A percentile compares a stretch with the other conserved stretches of the same genome.
Evolutionary conservation across 2,113 vertebrate species (phyloP).

Genomic region (Corythaeola cristata): DNA sequence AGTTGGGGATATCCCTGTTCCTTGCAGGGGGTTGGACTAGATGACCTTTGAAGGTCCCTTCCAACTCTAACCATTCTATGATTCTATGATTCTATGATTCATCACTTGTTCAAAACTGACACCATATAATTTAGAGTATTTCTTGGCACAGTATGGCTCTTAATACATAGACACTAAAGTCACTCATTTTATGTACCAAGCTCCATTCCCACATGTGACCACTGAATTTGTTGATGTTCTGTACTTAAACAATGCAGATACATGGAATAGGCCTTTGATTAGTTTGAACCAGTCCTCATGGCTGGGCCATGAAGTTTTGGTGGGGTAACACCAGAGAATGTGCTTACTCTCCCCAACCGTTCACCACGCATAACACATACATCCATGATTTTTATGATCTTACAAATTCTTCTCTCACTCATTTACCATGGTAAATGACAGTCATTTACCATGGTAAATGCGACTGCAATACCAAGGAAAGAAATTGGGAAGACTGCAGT

Average conservation of each 20-base stretch:
- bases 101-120: neutral
- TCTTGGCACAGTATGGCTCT: neutral
- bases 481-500: neutral
- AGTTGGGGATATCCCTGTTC: too few relatives aligned
- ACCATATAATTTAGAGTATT: neutral
- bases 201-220: neutral
- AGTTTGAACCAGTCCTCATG: neutral
- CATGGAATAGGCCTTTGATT: neutral
- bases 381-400: slow-evolving; percentile 1
- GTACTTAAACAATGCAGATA: neutral
- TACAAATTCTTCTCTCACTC: slow-evolving; percentile 4
- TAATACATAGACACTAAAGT: neutral
- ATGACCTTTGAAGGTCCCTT: too few relatives aligned
- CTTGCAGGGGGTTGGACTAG: too few relatives aligned
- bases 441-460: neutral
- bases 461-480: neutral
- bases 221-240: neutral
- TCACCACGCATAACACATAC: neutral
- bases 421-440: neutral
- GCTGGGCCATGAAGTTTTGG: neutral
- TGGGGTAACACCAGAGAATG: neutral
- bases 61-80: too few relatives aligned
- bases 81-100: too few relatives aligned
- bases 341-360: neutral
- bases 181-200: neutral